These are phyloP conservation scores for Eilema depressum DNA, from an alignment of 2,888 invertebrate species.

Conservation along the genomic window DNA sequence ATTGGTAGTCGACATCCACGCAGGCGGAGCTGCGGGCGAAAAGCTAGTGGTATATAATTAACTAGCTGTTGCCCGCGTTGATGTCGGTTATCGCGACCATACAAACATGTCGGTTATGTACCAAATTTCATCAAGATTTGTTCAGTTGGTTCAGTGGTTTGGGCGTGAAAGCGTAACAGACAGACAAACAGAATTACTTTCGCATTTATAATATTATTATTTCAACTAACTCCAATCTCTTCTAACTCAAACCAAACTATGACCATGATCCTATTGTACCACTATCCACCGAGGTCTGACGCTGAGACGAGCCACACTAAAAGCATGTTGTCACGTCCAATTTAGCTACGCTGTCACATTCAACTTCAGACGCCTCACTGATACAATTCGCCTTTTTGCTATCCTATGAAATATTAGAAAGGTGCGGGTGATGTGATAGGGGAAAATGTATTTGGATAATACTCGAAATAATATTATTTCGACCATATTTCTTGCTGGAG, in stretches of 20 bases:
- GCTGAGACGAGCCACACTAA: constrained; percentile 72
- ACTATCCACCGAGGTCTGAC: constrained; percentile 60
- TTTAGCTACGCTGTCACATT: constrained; percentile 74
- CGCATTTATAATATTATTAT: too few relatives aligned
- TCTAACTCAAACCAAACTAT: constrained; percentile 48
- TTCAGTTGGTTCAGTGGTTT: too few relatives aligned
- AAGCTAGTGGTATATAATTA: too few relatives aligned
- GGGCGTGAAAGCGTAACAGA: too few relatives aligned
- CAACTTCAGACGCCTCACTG: constrained; percentile 62
- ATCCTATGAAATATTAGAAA: constrained; percentile 66
- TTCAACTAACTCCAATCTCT: constrained; percentile 15
- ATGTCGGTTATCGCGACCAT: too few relatives aligned
- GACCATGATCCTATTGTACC: constrained; percentile 69
- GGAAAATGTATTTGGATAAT: constrained; percentile 48
- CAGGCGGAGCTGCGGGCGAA: too few relatives aligned
- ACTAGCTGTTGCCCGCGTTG: too few relatives aligned
- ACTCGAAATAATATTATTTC: not conserved
- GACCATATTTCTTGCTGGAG: not conserved
- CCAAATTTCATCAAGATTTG: too few relatives aligned
- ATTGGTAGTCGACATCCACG: too few relatives aligned
- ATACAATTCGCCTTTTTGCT: constrained; percentile 75
- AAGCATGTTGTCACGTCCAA: constrained; percentile 84
- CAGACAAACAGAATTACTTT: too few relatives aligned
- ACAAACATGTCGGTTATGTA: too few relatives aligned
- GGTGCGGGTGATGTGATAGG: constrained; percentile 52